These are phyloP conservation scores for Aptenodytes patagonicus DNA, from an alignment of 2,113 vertebrate genomes.

Conservation along the genomic window DNA sequence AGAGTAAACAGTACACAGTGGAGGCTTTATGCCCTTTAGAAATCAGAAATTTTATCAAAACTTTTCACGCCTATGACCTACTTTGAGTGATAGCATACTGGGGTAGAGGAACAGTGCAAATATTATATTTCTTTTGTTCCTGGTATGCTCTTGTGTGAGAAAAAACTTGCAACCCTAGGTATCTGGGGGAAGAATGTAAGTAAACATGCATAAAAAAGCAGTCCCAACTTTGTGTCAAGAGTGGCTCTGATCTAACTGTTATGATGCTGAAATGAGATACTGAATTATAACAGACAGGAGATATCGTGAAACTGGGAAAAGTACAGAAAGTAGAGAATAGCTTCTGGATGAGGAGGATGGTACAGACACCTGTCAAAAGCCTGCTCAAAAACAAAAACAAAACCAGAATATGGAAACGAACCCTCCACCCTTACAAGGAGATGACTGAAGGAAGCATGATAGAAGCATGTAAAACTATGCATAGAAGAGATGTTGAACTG, in stretches of 20 bases:
- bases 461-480: background rate
- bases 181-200: background rate
- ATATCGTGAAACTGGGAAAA: background rate
- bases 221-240: background rate
- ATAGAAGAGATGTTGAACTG: background rate
- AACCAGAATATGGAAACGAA: background rate
- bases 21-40: background rate
- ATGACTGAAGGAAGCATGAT: background rate
- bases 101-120: no score
- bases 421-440: background rate
- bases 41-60: constrained; percentile 2
- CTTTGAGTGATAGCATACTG: no score
- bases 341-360: background rate
- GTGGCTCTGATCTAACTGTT: background rate
- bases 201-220: background rate
- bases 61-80: background rate
- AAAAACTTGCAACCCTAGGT: background rate
- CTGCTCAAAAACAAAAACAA: background rate
- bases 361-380: background rate
- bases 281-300: background rate
- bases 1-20: background rate
- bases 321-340: background rate
- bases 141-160: background rate
- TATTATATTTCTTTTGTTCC: no score
- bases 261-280: background rate